Percentiles rank a stretch among this genome's conserved stretches.
These are phyloP conservation scores for Agrypnus murinus DNA, from an alignment of 2,888 invertebrate genomes.

Conservation along the genomic window DNA sequence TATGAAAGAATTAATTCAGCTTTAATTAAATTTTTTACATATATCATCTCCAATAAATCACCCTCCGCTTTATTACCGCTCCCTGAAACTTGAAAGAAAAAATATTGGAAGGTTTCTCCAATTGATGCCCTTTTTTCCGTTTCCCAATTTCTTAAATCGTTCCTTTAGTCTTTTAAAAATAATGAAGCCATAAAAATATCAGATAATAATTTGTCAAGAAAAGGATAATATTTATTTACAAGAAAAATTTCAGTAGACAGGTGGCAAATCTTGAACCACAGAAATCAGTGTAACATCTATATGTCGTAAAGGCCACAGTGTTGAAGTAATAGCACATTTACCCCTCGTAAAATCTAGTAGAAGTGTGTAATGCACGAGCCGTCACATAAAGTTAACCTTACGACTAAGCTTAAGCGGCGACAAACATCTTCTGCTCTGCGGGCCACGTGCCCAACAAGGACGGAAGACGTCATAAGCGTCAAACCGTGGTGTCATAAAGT, in stretches of 20 bases:
- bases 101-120: no score
- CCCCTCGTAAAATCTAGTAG: constrained; percentile 71
- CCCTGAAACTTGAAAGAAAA: no score
- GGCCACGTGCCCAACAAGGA: constrained; percentile 63
- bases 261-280: constrained; percentile 63
- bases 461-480: constrained; percentile 69
- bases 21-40: no score
- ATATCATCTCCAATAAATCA: no score
- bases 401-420: constrained; percentile 61
- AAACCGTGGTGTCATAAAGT: constrained; percentile 70
- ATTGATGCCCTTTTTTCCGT: no score
- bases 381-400: constrained; percentile 70
- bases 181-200: neutral
- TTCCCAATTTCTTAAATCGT: no score
- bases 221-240: constrained; percentile 1
- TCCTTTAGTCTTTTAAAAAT: neutral
- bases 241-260: constrained; percentile 59
- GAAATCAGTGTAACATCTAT: constrained; percentile 69
- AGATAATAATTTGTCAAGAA: neutral
- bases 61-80: no score
- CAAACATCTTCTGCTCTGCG: constrained; percentile 53
- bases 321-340: constrained; percentile 70
- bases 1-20: no score
- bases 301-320: constrained; percentile 68
- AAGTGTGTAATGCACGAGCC: constrained; percentile 72